Base-by-base conservation (phyloP, 2,113 vertebrate species). In the Serilophus lunatus region DNA sequence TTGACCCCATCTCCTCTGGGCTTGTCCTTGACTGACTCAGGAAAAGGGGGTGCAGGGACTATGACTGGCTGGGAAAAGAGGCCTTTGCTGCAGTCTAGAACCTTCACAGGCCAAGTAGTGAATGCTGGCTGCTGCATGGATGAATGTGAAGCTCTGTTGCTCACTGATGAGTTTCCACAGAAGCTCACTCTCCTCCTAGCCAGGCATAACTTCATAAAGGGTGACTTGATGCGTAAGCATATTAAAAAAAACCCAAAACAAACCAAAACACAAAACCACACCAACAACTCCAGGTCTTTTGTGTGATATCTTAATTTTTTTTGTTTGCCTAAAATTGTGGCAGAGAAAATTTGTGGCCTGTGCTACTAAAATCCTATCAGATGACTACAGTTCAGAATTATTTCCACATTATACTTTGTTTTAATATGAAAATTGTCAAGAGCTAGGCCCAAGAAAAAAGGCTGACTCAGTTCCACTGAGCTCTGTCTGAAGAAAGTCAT, bases 401-500 rank as follows among this genome's bases (percentile, higher is more conserved):
- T 95, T 96, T 95, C 86, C 29, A 36, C 66, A 29, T 96, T 95
- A 91, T 89, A 86, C 90, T 95, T 95, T 49, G 54, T 92, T 97
- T 94, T 93, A 93, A 93, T 96, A 89, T 35, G 49, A 96, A 96
- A 96, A 96, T 95, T 77, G 85, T 76, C 86, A 75, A 75, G 86
- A 96, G 92, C 82, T 79, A 96, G 88, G 86, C 94, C 92, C 80
- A 90, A 85, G 76, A 97, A 95, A 71, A 94, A 82, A 95, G 82
- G 68, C 91, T 93, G 94, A 94, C 82, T 97, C 92, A 88, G 92
- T 86, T 93, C 78, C 90, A 82, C 47, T 63, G 91, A 95, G 83
- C 75, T 93, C 84, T 82, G 83, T 93, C 95, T 71, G 49, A 86
- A 94, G 80, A 90, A 90, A 63, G 95, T 97, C 92, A 93, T 97